Conservation (phyloP, 2,797 vertebrate genomes). For the Rhinatrema bivittatum region DNA sequence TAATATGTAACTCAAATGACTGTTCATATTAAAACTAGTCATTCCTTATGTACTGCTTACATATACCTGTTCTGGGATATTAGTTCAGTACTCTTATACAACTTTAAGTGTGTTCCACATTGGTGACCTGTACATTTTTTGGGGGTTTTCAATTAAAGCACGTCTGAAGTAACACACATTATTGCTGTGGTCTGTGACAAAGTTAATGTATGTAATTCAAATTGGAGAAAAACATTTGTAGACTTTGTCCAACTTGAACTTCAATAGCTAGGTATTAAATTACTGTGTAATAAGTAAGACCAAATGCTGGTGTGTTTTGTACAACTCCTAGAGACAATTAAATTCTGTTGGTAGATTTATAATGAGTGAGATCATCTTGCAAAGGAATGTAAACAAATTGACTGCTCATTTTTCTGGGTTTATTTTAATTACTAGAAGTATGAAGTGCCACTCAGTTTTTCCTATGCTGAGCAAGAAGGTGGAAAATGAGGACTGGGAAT, state of each 20-base stretch:
- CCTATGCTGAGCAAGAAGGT: no score
- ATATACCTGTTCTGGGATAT: conserved; percentile 64
- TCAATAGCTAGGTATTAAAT: conserved; percentile 56
- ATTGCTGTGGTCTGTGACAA: conserved; percentile 58
- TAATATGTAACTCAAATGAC: conserved; percentile 62
- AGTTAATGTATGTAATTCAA: conserved; percentile 65
- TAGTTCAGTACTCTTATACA: conserved; percentile 64
- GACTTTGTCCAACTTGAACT: conserved; percentile 61
- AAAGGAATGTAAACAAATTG: no score
- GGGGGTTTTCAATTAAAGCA: conserved; percentile 50
- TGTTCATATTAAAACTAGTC: conserved; percentile 69
- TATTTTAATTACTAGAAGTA: no score
- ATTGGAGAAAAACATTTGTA: conserved; percentile 60
- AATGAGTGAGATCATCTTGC: no score
- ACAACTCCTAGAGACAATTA: conserved; percentile 61
- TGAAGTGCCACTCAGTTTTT: no score
- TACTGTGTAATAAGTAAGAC: conserved; percentile 66
- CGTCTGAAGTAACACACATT: conserved; percentile 58
- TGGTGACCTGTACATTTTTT: conserved; percentile 68
- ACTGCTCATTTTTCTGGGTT: no score
- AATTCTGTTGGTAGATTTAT: no score
- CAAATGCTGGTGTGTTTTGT: conserved; percentile 54
- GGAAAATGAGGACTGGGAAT: no score
- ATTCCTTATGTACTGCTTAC: conserved; percentile 62
- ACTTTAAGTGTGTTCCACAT: conserved; percentile 65